Conservation (phyloP, 2,797 vertebrate species). For the Leptatherina wallacei region DNA sequence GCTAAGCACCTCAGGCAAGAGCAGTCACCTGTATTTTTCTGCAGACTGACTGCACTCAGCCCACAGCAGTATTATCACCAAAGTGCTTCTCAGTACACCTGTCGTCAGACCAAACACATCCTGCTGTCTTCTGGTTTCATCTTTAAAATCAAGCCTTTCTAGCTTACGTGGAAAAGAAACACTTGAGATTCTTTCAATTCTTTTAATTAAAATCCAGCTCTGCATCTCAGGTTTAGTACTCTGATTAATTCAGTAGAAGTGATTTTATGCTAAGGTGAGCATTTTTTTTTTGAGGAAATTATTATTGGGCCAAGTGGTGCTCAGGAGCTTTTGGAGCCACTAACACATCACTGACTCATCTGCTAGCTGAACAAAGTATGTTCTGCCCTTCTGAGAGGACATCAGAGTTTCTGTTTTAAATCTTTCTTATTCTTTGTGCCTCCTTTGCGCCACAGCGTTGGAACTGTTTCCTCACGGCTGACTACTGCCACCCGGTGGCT, state of each 20-base stretch:
- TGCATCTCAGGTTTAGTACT: slow-evolving; percentile 28
- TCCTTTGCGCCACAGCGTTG: background rate
- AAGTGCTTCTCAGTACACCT: slow-evolving; percentile 34
- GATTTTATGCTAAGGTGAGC: slow-evolving; percentile 45
- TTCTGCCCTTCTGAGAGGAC: slow-evolving; percentile 59
- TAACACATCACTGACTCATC: slow-evolving; percentile 56
- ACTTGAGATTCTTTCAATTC: background rate
- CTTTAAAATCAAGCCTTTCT: slow-evolving; percentile 5
- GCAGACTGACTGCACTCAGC: slow-evolving; percentile 29
- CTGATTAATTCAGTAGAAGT: slow-evolving; percentile 50
- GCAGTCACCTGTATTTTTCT: slow-evolving; percentile 43
- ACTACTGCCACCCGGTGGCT: slow-evolving; percentile 79
- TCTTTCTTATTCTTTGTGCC: slow-evolving; percentile 34
- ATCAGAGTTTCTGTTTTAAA: slow-evolving; percentile 48
- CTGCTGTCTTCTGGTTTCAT: slow-evolving; percentile 19
- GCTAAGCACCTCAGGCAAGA: slow-evolving; percentile 39
- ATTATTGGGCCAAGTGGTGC: background rate
- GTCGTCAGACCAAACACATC: slow-evolving; percentile 46
- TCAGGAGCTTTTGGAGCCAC: slow-evolving; percentile 28
- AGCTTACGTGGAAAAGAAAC: background rate
- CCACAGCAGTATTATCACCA: slow-evolving; percentile 22
- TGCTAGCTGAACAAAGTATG: slow-evolving; percentile 53
- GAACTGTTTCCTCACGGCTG: slow-evolving; percentile 37
- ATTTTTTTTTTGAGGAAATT: slow-evolving; percentile 44
- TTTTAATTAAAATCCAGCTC: slow-evolving; percentile 6